Evolutionary conservation across 1,140 invertebrate genomes (phyloP).

Genomic region (Aleiodes sp.): DNA sequence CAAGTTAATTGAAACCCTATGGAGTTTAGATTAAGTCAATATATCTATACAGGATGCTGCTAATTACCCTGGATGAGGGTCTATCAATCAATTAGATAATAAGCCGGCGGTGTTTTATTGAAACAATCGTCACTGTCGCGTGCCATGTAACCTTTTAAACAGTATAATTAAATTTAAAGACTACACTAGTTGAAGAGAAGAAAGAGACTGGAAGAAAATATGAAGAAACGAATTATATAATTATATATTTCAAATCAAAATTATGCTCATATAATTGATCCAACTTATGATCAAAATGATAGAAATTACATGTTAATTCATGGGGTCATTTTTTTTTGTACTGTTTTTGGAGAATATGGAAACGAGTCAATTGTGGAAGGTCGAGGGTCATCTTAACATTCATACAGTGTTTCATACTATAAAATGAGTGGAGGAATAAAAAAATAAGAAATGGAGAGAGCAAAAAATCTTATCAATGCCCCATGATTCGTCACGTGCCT

Average conservation of each 20-base stretch:
- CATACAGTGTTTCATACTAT: background rate
- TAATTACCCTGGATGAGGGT: background rate
- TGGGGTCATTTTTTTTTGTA: no score
- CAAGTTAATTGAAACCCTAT: no score
- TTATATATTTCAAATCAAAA: no score
- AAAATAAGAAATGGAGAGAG: no score
- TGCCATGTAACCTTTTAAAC: background rate
- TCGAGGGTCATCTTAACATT: background rate
- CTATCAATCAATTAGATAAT: background rate
- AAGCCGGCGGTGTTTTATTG: background rate
- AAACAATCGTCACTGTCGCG: background rate
- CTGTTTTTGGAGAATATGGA: no score
- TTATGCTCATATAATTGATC: no score
- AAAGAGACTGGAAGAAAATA: no score
- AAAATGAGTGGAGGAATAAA: background rate
- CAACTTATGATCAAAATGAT: no score
- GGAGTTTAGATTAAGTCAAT: no score
- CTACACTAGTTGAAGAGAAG: no score
- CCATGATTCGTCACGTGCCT: constrained; percentile 11
- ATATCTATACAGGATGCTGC: background rate
- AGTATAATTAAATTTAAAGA: background rate
- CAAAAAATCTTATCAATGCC: constrained; percentile 6
- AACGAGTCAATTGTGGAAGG: background rate
- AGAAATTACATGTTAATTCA: no score
- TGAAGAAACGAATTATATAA: no score